Evolutionary conservation across 2,888 invertebrate species (phyloP), one percentile per base, ranked within the genome.

Genomic region (Byasa hedistus): DNA sequence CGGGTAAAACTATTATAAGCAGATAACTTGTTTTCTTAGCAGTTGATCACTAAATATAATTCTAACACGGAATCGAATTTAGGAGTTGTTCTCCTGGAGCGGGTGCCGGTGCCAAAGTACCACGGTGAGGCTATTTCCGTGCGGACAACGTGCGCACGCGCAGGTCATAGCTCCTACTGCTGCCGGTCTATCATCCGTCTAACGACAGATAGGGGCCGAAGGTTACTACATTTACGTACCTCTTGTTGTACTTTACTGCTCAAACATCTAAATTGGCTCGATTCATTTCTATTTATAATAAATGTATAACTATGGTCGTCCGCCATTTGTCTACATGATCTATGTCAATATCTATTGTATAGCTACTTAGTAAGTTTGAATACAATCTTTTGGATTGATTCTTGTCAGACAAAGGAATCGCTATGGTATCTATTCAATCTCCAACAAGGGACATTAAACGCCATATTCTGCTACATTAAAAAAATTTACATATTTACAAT

Each of bases 61-160:
- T 48, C 19, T 32, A 55, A 48, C 19, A 44, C 44, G 65, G 60
- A 56, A 65, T 65, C 65, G 59, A 65, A 65, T 65, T 60, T 59
- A 80, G 79, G 76, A 72, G 73, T 70, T 73, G 73, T 79, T 80
- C 87, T 87, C 87, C 87, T 83, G 86, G 85, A 74, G 82, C 79
- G 87, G 80, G 74, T 75, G 76, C 71, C 78, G 79, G 69, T 87
- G 87, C 87, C 87, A 87, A 87, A 80, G 80, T 79, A 82, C 82
- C 80, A 78, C 79, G 80, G 79, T 76, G 76, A 74, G 78, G 75
- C 82, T 87, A 87, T 87, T 87, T 87, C 79, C 76, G 85, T 79
- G 74, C 75, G 69, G 69, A 73, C 80, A 79, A 81, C 82, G 82
- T 77, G 48, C 22, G 52, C 52, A 22, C 12, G 78, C 76, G 74